These are phyloP conservation scores for Psammodynastes pulverulentus DNA, from an alignment of 2,113 vertebrate species.

Conservation along the genomic window DNA sequence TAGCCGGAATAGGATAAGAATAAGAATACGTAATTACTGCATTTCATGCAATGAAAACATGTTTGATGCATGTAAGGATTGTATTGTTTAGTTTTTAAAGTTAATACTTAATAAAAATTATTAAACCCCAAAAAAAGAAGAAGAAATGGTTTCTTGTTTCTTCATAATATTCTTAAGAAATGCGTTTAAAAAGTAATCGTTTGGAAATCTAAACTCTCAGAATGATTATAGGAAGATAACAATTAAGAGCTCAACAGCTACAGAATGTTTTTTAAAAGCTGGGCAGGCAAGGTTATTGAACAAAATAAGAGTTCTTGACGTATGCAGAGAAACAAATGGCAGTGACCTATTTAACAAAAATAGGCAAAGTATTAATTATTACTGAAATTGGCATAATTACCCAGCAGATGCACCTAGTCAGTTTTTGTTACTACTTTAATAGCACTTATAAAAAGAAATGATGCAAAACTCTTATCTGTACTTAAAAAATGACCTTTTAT, in stretches of 20 bases:
- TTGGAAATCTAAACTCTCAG: background rate
- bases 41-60: no score
- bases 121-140: no score
- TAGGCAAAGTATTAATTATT: background rate
- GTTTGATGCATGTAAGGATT: no score
- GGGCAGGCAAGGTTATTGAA: background rate
- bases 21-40: no score
- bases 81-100: no score
- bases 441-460: background rate
- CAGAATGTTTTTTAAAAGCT: background rate
- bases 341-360: background rate
- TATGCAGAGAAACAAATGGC: background rate
- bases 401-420: background rate
- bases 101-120: no score
- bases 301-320: background rate
- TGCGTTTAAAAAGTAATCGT: background rate
- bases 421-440: background rate
- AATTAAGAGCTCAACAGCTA: background rate
- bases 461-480: background rate
- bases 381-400: background rate
- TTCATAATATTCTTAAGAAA: background rate
- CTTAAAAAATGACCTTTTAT: background rate
- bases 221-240: background rate
- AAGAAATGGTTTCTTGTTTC: background rate
- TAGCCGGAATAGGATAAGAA: no score